Evolutionary conservation across 2,888 invertebrate species (phyloP).

Genomic region (Epinotia nisella): DNA sequence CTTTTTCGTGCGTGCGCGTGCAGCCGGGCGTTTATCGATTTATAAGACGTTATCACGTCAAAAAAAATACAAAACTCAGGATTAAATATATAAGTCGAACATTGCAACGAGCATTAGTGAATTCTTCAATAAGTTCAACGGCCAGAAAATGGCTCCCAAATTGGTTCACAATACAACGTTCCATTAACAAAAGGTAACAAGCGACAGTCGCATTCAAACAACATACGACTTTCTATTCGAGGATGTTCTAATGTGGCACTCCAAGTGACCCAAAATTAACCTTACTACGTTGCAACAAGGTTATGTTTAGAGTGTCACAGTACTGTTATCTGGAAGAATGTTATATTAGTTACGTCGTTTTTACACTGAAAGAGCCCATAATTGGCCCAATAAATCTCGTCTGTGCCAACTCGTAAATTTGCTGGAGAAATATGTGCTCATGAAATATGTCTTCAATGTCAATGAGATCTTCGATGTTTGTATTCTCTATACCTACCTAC

Average conservation of each 20-base stretch:
- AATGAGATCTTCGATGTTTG: background rate
- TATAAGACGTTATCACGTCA: too few relatives aligned
- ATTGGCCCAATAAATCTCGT: constrained; percentile 34
- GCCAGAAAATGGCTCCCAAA: constrained; percentile 27
- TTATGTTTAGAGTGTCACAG: background rate
- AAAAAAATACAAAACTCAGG: too few relatives aligned
- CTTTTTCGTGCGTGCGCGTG: too few relatives aligned
- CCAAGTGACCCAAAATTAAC: background rate
- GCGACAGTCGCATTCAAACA: background rate
- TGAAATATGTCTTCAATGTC: constrained; percentile 7
- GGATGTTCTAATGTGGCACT: background rate
- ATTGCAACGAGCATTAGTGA: background rate
- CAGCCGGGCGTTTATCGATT: too few relatives aligned
- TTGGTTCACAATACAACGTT: constrained; percentile 26
- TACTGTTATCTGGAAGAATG: background rate
- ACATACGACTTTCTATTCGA: background rate
- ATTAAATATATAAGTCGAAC: background rate
- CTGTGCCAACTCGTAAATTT: constrained; percentile 2
- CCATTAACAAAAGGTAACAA: constrained; percentile 2
- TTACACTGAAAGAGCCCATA: constrained; percentile 10
- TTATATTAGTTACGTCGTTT: background rate
- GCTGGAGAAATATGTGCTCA: constrained; percentile 10
- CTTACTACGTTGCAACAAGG: background rate
- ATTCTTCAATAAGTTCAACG: constrained; percentile 34
- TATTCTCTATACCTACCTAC: background rate